Conservation (phyloP, 2,113 vertebrate genomes). For the Zeus faber region DNA sequence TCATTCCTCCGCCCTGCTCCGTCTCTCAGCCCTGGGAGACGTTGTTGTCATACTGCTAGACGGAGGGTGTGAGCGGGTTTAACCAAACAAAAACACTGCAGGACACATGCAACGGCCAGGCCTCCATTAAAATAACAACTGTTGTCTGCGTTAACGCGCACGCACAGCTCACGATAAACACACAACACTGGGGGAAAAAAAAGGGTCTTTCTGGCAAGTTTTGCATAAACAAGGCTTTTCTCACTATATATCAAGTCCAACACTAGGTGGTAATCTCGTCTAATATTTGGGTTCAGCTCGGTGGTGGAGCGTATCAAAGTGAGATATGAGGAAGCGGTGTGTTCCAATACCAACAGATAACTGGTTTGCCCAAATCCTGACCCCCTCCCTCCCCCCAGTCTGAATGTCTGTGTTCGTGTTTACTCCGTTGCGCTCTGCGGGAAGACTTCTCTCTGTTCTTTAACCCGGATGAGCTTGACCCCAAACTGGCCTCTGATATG, state of each 20-base stretch:
- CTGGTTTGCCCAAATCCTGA: no score
- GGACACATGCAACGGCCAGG: slow-evolving; percentile 36
- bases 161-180: slow-evolving; percentile 23
- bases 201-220: no score
- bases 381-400: no score
- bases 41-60: slow-evolving; percentile 67
- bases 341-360: no score
- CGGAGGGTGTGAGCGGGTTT: slow-evolving; percentile 58
- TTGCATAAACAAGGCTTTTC: no score
- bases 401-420: no score
- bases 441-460: background rate
- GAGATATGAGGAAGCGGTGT: no score
- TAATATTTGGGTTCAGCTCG: slow-evolving; percentile 7
- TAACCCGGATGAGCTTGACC: background rate
- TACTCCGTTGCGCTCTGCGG: background rate
- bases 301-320: no score
- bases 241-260: slow-evolving; percentile 20
- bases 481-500: background rate
- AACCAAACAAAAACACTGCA: slow-evolving; percentile 68
- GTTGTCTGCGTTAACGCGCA: slow-evolving; percentile 20
- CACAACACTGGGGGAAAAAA: background rate
- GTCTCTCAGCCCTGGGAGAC: slow-evolving; percentile 54
- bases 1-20: slow-evolving; percentile 44
- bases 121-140: slow-evolving; percentile 45
- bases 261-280: slow-evolving; percentile 64